Base-by-base conservation (phyloP, 2,113 vertebrate species). In the Hyaena hyaena region DNA sequence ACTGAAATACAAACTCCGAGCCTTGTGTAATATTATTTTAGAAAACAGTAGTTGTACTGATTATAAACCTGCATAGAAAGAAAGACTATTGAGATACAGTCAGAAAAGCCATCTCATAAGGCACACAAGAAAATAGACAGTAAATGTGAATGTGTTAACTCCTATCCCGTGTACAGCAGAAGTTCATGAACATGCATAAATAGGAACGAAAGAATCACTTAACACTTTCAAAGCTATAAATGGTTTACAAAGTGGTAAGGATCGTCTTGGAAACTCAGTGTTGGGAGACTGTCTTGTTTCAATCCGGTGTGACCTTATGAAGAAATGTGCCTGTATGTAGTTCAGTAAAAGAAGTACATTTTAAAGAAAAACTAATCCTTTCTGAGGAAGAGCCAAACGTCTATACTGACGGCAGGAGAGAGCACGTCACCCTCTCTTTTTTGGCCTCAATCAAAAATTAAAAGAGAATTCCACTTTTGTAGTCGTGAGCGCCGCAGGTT, bases 91-190 rank as follows among this genome's bases (percentile, higher is more conserved):
- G 98, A 98, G 98, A 99, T 99, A 99, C 98, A 99, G 99, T 99
- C 99, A 99, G 98, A 99, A 99, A 98, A 99, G 99, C 99, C 99
- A 99, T 99, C 98, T 98, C 97, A 90, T 99, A 99, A 99, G 98
- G 99, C 99, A 98, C 99, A 99, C 99, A 99, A 99, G 99, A 99
- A 98, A 99, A 98, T 98, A 99, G 98, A 99, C 99, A 99, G 99
- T 98, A 99, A 99, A 99, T 99, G 99, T 99, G 99, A 99, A 98
- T 99, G 98, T 98, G 98, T 94, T 98, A 99, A 98, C 99, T 99
- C 99, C 98, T 98, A 97, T 98, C 98, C 26, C 95, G 98, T 97
- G 96, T 98, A 99, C 98, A 99, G 99, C 98, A 98, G 96, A 99
- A 98, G 98, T 98, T 99, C 99, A 98, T 98, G 98, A 90, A 98